phyloP scores from a whole-genome alignment of 2,888 invertebrate species.

The Acleris laterana region DNA sequence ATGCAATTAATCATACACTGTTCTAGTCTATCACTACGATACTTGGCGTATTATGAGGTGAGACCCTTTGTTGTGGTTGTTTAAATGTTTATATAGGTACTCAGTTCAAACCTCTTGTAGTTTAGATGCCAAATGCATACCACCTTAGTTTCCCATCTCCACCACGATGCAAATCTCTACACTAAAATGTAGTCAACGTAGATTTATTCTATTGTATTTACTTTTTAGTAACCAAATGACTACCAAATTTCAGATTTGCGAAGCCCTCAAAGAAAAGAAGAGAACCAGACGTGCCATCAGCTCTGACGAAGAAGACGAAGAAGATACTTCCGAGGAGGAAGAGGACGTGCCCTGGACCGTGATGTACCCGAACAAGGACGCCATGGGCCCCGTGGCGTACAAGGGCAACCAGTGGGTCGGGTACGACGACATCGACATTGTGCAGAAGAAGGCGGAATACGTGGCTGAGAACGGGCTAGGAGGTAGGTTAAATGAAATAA shows the following conservation, averaged over 20 bases:
- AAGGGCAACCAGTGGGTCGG: conserved; percentile 96
- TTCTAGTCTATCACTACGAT: no score
- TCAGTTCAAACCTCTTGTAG: no score
- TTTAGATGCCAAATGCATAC: no score
- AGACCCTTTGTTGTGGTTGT: no score
- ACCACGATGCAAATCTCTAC: no score
- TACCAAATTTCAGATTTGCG: conserved; percentile 89
- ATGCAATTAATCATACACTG: no score
- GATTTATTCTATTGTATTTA: no score
- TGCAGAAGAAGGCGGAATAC: conserved; percentile 92
- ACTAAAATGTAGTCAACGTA: no score
- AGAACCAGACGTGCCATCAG: conserved; percentile 59
- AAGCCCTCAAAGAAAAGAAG: conserved; percentile 84
- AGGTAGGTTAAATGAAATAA: no score
- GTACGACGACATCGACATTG: conserved; percentile 94
- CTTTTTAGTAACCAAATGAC: neutral
- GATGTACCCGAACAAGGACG: conserved; percentile 90
- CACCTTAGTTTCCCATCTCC: no score
- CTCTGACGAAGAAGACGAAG: conserved; percentile 63
- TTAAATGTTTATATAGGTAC: no score
- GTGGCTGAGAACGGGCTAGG: conserved; percentile 93
- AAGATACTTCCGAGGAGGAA: conserved; percentile 82
- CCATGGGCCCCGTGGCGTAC: conserved; percentile 95
- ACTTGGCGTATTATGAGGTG: no score
- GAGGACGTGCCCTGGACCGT: conserved; percentile 88